Percentiles rank a stretch among this genome's conserved stretches.
Conservation (phyloP, 2,797 vertebrate genomes). For the Anguilla obscura region DNA sequence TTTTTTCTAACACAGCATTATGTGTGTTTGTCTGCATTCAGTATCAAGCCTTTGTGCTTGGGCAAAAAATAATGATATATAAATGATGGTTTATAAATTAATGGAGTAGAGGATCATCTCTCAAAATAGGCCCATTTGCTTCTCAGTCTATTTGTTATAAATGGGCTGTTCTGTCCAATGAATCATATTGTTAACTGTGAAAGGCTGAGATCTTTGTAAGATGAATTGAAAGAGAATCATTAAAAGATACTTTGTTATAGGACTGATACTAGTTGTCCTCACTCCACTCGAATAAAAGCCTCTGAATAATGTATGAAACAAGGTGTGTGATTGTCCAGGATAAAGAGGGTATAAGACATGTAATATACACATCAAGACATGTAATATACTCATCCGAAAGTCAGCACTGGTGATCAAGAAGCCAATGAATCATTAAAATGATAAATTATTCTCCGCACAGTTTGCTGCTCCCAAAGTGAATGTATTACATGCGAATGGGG, state of each 20-base stretch:
- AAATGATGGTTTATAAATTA: conserved; percentile 8
- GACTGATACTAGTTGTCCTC: background rate
- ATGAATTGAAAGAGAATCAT: background rate
- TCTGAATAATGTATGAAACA: background rate
- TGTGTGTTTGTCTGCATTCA: background rate
- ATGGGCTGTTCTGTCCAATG: conserved; percentile 2
- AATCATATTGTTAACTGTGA: background rate
- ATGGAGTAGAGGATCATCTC: background rate
- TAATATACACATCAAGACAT: background rate
- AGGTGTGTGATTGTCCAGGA: background rate
- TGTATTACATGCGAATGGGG: background rate
- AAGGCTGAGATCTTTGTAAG: background rate
- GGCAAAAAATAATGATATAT: background rate
- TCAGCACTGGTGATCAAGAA: background rate
- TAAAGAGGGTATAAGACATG: background rate
- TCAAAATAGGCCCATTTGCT: conserved; percentile 3
- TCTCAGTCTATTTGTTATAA: background rate
- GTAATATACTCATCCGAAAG: background rate
- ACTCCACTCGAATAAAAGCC: background rate
- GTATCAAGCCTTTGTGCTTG: background rate
- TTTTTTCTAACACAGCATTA: background rate
- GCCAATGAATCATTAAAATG: background rate
- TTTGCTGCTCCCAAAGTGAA: background rate
- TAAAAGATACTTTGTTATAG: conserved; percentile 6
- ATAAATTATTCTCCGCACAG: background rate